Conservation (phyloP, 1,140 invertebrate genomes). For the Leguminivora glycinivorella region DNA sequence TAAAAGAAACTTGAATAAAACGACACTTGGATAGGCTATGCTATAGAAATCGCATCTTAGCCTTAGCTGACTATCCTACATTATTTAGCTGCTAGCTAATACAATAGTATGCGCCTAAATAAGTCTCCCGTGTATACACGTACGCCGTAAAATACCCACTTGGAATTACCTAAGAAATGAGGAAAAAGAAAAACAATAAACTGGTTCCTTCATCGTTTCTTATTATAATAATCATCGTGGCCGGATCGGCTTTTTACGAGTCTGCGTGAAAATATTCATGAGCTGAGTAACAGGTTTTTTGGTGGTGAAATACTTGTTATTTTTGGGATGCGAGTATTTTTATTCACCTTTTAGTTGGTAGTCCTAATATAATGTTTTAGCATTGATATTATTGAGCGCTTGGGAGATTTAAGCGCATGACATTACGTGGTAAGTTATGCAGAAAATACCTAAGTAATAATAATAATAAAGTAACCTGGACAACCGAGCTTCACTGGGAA, state of each 20-base stretch:
- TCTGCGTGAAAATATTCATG: conserved; percentile 26
- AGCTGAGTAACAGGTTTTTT: not conserved
- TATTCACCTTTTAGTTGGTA: too few relatives aligned
- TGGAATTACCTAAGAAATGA: conserved; percentile 23
- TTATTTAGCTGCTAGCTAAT: not conserved
- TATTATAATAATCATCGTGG: conserved; percentile 28
- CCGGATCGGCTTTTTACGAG: conserved; percentile 26
- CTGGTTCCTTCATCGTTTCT: conserved; percentile 22
- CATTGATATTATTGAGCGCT: too few relatives aligned
- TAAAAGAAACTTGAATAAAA: too few relatives aligned
- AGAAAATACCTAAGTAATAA: too few relatives aligned
- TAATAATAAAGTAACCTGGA: too few relatives aligned
- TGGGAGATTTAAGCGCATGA: too few relatives aligned
- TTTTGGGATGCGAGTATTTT: conserved; percentile 18
- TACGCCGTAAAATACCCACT: conserved; percentile 18
- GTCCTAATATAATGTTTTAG: too few relatives aligned
- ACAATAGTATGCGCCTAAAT: not conserved
- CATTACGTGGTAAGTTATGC: too few relatives aligned
- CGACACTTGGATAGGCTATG: too few relatives aligned
- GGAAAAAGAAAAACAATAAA: conserved; percentile 27
- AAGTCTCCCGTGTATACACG: not conserved
- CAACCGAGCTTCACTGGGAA: too few relatives aligned
- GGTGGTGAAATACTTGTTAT: not conserved
- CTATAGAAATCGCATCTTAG: too few relatives aligned
- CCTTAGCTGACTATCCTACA: too few relatives aligned